Evolutionary conservation across 2,888 invertebrate species (phyloP).

Genomic region (Agriopis marginaria): DNA sequence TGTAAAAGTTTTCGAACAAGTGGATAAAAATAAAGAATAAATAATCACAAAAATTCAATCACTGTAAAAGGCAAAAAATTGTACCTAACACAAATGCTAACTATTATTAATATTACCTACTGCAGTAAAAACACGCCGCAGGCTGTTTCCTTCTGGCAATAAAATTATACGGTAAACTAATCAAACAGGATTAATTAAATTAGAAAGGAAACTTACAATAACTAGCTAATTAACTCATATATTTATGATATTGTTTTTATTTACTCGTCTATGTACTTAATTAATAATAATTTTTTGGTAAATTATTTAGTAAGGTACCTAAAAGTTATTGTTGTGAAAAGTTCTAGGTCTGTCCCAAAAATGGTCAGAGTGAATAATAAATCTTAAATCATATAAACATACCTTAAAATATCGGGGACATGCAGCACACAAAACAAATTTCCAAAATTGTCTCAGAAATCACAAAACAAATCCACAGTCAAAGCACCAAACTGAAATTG

Average conservation of each 20-base stretch:
- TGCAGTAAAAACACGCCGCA: slow-evolving; percentile 6
- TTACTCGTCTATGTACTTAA: not conserved
- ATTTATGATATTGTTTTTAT: not conserved
- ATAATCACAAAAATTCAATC: too few species aligned
- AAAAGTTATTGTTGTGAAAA: not conserved
- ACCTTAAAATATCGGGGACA: slow-evolving; percentile 20
- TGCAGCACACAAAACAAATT: slow-evolving; percentile 27
- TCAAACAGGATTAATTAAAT: slow-evolving; percentile 20
- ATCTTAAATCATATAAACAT: slow-evolving; percentile 3
- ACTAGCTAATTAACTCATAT: slow-evolving; percentile 9
- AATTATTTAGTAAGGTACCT: not conserved
- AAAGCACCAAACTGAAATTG: slow-evolving; percentile 61
- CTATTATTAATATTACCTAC: not conserved
- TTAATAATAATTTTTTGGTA: not conserved
- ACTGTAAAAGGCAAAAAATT: too few species aligned
- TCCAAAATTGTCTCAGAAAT: slow-evolving; percentile 52
- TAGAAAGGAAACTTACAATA: slow-evolving; percentile 16
- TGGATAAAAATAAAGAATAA: too few species aligned
- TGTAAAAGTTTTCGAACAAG: too few species aligned
- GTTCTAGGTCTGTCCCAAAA: not conserved
- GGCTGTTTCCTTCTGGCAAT: slow-evolving; percentile 9
- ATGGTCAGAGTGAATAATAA: not conserved
- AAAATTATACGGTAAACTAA: slow-evolving; percentile 7
- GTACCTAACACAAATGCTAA: not conserved
- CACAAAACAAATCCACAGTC: slow-evolving; percentile 73